Evolutionary conservation across 30 jellyfish, hydroid and myxozoan genomes (phyloP).

Genomic region (Hydractinia symbiolongicarpus): DNA sequence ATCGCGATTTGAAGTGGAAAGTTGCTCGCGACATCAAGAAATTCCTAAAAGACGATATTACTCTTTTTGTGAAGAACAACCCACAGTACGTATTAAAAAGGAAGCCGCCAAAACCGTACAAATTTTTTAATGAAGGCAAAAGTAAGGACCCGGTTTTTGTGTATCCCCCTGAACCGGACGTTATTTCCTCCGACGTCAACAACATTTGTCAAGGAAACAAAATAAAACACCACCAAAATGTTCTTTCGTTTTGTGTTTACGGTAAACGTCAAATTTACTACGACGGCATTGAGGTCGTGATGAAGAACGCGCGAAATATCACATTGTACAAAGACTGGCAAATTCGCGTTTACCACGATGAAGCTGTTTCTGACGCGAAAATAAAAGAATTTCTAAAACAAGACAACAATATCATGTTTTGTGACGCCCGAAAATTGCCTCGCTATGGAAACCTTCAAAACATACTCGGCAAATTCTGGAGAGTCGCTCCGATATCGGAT

Average conservation of each 20-base stretch:
- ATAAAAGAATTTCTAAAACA: conserved; percentile 1
- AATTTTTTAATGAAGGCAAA: neutral
- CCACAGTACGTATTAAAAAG: neutral
- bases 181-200: neutral
- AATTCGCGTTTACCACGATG: conserved; percentile 6
- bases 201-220: conserved; percentile 10
- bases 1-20: neutral
- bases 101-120: neutral
- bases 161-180: conserved; percentile 9
- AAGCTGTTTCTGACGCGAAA: neutral
- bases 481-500: conserved; percentile 9
- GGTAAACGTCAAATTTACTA: conserved; percentile 11
- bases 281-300: conserved; percentile 9
- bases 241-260: conserved; percentile 1
- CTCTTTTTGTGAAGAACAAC: neutral
- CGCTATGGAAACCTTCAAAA: neutral
- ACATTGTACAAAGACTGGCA: conserved; percentile 11
- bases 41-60: neutral
- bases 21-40: neutral
- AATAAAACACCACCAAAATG: conserved; percentile 2
- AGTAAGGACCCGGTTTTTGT: neutral
- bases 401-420: conserved; percentile 1
- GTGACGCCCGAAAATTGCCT: conserved; percentile 10
- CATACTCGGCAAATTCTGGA: conserved; percentile 10
- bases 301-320: conserved; percentile 11